A percentile compares a stretch with the other conserved stretches of the same genome.
Conservation (phyloP, 1,140 invertebrate species). For the Armadillidium nasatum region DNA sequence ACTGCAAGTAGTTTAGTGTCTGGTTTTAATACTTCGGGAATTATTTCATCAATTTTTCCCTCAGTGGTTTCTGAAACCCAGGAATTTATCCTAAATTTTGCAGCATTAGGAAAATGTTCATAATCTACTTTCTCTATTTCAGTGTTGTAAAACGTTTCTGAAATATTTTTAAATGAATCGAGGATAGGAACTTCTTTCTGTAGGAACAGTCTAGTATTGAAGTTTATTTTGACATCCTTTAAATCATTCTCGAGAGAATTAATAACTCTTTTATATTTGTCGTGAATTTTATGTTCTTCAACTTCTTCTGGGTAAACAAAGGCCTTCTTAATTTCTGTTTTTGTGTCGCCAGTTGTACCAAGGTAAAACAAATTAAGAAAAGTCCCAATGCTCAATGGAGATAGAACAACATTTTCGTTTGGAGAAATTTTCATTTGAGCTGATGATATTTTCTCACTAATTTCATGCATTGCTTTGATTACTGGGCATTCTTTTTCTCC, state of each 20-base stretch:
- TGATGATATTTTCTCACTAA: constrained; percentile 2
- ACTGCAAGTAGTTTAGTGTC: constrained; percentile 64
- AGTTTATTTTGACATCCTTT: constrained; percentile 24
- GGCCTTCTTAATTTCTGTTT: constrained; percentile 44
- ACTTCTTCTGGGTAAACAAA: constrained; percentile 35
- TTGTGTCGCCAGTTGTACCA: constrained; percentile 45
- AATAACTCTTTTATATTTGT: constrained; percentile 22
- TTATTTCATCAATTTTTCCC: constrained; percentile 62
- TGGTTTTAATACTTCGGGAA: constrained; percentile 46
- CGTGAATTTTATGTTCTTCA: constrained; percentile 28
- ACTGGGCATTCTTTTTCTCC: not conserved
- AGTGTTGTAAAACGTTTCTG: constrained; percentile 56
- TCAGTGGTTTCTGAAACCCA: constrained; percentile 68
- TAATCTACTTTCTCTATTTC: constrained; percentile 63
- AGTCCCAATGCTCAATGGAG: constrained; percentile 72
- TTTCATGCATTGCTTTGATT: constrained; percentile 14
- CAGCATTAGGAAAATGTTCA: constrained; percentile 50
- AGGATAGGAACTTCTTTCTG: constrained; percentile 23
- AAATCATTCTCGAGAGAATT: not conserved
- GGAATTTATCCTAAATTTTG: constrained; percentile 61
- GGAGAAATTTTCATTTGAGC: not conserved
- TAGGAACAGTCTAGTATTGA: constrained; percentile 36
- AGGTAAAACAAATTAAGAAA: constrained; percentile 62
- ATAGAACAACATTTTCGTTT: constrained; percentile 63
- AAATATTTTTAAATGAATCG: constrained; percentile 13